Evolutionary conservation across 2,888 invertebrate genomes (phyloP).

Genomic region (Ischnus inquisitorius): DNA sequence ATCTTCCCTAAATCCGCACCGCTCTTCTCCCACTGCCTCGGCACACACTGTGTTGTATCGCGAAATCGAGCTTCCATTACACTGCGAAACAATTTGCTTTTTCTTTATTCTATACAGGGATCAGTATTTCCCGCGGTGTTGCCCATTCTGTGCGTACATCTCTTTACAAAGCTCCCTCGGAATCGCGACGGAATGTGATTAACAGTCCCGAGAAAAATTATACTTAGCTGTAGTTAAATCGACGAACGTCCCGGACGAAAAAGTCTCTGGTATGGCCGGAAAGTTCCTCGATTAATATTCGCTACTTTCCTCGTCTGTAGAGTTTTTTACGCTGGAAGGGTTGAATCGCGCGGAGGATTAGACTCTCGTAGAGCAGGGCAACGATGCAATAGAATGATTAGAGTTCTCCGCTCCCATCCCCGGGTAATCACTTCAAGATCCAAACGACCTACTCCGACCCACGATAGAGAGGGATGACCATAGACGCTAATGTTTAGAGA

Average conservation of each 20-base stretch:
- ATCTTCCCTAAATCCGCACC: slow-evolving; percentile 32
- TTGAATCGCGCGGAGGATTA: background rate
- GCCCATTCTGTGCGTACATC: slow-evolving; percentile 22
- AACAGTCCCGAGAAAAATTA: background rate
- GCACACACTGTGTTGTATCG: slow-evolving; percentile 29
- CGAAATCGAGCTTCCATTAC: slow-evolving; percentile 53
- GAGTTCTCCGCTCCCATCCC: background rate
- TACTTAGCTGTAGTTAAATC: background rate
- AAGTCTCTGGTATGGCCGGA: background rate
- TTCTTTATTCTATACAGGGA: slow-evolving; percentile 6
- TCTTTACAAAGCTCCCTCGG: slow-evolving; percentile 14
- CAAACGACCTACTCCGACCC: background rate
- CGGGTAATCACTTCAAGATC: background rate
- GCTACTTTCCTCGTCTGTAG: background rate
- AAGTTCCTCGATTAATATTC: background rate
- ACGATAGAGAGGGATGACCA: background rate
- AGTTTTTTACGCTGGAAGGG: background rate
- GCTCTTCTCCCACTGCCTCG: background rate
- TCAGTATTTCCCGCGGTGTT: slow-evolving; percentile 57
- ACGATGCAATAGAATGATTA: slow-evolving; percentile 21
- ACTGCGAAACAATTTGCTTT: slow-evolving; percentile 25
- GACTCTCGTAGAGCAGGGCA: background rate
- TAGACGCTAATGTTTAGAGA: slow-evolving; percentile 56
- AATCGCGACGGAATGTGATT: background rate
- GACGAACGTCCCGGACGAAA: background rate